Conservation (phyloP, 1,140 invertebrate species). For the Brachionus asplanchnoidis region DNA sequence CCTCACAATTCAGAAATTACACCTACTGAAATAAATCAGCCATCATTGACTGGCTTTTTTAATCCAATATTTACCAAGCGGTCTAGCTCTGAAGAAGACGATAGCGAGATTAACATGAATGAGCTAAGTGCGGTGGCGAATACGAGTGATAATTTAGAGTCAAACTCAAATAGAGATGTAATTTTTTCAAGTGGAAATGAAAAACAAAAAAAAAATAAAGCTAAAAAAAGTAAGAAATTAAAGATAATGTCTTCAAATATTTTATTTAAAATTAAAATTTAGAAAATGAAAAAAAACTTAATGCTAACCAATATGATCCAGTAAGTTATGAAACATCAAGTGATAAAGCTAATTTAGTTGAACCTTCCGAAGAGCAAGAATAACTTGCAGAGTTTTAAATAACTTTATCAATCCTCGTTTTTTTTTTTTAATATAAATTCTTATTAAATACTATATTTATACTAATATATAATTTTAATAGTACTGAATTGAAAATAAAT, state of each 20-base stretch:
- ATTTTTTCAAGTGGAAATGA: neutral
- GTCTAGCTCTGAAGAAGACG: neutral
- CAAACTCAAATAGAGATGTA: neutral
- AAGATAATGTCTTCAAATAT: no score
- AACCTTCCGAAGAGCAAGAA: neutral
- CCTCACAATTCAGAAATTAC: neutral
- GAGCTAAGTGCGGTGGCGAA: neutral
- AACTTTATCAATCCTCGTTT: no score
- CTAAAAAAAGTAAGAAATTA: neutral
- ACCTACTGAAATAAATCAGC: neutral
- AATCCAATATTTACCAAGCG: constrained; percentile 28
- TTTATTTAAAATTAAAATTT: no score
- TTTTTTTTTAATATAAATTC: no score
- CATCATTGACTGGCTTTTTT: neutral
- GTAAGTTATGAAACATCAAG: neutral
- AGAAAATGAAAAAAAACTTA: neutral
- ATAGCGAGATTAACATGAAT: neutral
- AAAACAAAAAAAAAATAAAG: neutral
- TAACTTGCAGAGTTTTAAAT: neutral
- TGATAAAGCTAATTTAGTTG: constrained; percentile 32
- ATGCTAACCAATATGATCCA: neutral
- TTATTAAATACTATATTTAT: no score
- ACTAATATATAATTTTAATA: no score
- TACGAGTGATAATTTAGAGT: neutral
- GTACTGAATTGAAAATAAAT: no score